Evolutionary conservation across 2,113 vertebrate species (phyloP), one percentile per base, ranked within the genome.

Genomic region (Calidris pygmaea): DNA sequence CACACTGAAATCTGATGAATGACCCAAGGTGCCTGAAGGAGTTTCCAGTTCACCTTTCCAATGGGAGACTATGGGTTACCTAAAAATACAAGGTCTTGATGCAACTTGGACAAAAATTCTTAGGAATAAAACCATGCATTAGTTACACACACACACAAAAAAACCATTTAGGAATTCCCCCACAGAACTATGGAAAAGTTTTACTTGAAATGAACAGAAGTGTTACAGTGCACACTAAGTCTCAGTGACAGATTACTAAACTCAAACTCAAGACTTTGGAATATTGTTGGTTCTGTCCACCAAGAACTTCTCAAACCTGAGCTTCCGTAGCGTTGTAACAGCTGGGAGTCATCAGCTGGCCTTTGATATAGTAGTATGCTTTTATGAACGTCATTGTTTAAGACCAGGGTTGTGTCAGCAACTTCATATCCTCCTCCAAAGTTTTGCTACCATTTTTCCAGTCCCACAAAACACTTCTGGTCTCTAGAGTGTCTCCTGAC

Each of bases 11-110:
- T 68, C 4, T 53, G 14, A 3, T 41, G 9, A 71, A 77, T 16
- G 34, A 32, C 4, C 4, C 27, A 37, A 50, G 17, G 14, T 50
- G 37, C 8, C 41, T 11, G 14, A 8, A 45, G 23, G 6, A 53
- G 22, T 45, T 52, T 39, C 35, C 81, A n/a, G 13, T 17, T 53
- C 10, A 4, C 48, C 29, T 73, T 66, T 34, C 26, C 23, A 68
- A 32, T 9, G n/a, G 12, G 13, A 39, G 11, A 81, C 19, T 50
- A 26, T 0, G 1, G 1, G 21, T 15, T 2, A 85, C 37, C 15
- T 52, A 50, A 63, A 62, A 89, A 11, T 8, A 30, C 4, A 20
- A 55, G 2, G 16, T 52, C 60, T 52, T 67, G 14, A 59, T 60
- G 15, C 8, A 87, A 7, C 3, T 27, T 72, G 3, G 19, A 43